These are phyloP conservation scores for Ecdyonurus torrentis DNA, from an alignment of 2,888 invertebrate species.

Conservation along the genomic window DNA sequence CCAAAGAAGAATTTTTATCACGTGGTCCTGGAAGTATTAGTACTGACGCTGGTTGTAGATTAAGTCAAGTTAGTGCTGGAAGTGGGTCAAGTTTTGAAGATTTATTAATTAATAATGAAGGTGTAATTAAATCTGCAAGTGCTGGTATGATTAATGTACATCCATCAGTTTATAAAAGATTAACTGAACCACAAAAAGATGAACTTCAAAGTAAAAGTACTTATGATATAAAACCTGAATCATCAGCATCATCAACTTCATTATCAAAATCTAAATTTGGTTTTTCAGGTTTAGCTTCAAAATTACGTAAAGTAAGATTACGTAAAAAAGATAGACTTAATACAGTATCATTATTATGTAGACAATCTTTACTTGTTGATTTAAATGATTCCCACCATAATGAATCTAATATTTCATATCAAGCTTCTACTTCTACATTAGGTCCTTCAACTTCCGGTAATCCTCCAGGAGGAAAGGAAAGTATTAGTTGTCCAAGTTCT, in stretches of 20 bases:
- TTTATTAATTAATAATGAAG: conserved; percentile 21
- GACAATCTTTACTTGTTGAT: conserved; percentile 57
- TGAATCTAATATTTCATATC: not conserved
- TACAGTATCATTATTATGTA: conserved; percentile 50
- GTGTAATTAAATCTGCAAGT: conserved; percentile 53
- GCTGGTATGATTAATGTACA: conserved; percentile 62
- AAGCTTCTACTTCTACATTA: not conserved
- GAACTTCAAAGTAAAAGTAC: conserved; percentile 18
- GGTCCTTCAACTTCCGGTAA: not conserved
- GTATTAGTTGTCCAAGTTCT: not conserved
- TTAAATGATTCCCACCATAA: conserved; percentile 18
- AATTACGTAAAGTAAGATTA: conserved; percentile 38
- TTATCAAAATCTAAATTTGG: conserved; percentile 24
- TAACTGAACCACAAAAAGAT: conserved; percentile 22
- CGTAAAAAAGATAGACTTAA: conserved; percentile 32
- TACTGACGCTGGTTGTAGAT: conserved; percentile 19
- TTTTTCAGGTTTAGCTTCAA: conserved; percentile 39
- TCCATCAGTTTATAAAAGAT: conserved; percentile 38
- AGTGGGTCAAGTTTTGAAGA: conserved; percentile 36
- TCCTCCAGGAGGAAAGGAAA: not conserved
- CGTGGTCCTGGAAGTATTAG: conserved; percentile 22
- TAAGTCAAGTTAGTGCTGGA: conserved; percentile 44
- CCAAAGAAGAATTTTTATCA: conserved; percentile 53
- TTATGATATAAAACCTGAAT: conserved; percentile 21
- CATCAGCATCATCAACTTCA: conserved; percentile 27